A percentile compares a stretch with the other conserved stretches of the same genome.
Conservation (phyloP, 2,113 vertebrate genomes). For the Merops nubicus region DNA sequence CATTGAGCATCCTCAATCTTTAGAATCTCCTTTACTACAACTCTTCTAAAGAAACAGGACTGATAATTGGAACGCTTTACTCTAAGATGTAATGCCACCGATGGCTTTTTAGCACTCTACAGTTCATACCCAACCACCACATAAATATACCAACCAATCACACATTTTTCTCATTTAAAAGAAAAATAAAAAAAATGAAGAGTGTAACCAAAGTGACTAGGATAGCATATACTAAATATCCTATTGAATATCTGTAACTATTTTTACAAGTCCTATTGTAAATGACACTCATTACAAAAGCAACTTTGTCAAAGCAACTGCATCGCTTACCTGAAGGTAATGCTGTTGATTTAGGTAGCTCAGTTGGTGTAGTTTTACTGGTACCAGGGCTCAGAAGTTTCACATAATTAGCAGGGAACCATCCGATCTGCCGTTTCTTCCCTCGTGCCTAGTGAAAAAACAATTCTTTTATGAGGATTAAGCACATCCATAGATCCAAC, state of each 20-base stretch:
- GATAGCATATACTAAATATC: neutral
- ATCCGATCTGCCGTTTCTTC: conserved; percentile 97
- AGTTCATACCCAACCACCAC: neutral
- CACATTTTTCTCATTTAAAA: neutral
- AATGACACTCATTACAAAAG: neutral
- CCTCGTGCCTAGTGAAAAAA: conserved; percentile 86
- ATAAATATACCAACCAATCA: neutral
- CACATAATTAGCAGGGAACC: conserved; percentile 99
- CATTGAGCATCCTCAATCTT: neutral
- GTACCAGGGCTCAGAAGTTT: conserved; percentile 96
- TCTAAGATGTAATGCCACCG: neutral
- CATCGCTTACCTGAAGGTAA: conserved; percentile 78
- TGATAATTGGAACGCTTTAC: neutral
- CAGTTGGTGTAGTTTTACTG: conserved; percentile 95
- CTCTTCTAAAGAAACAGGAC: neutral
- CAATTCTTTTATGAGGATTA: conserved; percentile 14
- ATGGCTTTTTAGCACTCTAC: neutral
- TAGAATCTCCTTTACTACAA: neutral
- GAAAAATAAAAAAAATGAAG: neutral
- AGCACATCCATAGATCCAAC: neutral
- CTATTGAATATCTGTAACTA: neutral
- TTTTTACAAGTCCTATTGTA: neutral
- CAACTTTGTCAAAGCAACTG: neutral
- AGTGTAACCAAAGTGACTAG: neutral
- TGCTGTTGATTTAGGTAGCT: conserved; percentile 85